phyloP scores from a whole-genome alignment of 1,140 invertebrate genomes.

The Ips typographus region DNA sequence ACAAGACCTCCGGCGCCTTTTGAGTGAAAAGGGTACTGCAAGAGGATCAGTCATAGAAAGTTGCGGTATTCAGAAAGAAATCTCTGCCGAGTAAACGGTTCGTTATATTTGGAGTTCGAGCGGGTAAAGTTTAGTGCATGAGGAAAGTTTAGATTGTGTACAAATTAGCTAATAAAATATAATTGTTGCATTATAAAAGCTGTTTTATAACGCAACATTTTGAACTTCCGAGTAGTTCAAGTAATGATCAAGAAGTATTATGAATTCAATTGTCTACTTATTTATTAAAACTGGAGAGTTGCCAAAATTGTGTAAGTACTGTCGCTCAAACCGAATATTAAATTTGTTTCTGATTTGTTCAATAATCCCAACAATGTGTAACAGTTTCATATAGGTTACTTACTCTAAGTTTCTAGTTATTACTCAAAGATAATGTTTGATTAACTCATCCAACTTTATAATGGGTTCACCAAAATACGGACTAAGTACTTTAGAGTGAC shows the following conservation, averaged over 20 bases:
- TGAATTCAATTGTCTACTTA: too few relatives aligned
- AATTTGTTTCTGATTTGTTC: constrained; percentile 6
- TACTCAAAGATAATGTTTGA: constrained; percentile 14
- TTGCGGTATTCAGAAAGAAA: too few relatives aligned
- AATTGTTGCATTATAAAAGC: constrained; percentile 14
- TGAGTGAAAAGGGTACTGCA: too few relatives aligned
- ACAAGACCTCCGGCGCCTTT: neutral
- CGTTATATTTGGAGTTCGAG: neutral
- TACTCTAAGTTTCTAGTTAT: constrained; percentile 5
- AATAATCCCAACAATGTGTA: neutral
- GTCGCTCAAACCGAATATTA: constrained; percentile 4
- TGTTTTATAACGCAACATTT: neutral
- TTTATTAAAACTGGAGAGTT: too few relatives aligned
- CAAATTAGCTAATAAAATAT: constrained; percentile 13
- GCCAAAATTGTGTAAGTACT: too few relatives aligned
- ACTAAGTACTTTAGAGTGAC: neutral
- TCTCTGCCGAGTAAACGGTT: neutral
- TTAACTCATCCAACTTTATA: constrained; percentile 11
- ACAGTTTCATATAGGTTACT: constrained; percentile 13
- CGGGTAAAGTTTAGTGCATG: neutral
- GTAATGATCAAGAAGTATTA: too few relatives aligned
- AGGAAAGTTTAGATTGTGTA: constrained; percentile 10
- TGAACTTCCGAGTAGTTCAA: too few relatives aligned
- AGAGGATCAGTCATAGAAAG: too few relatives aligned
- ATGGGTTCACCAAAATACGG: constrained; percentile 2